phyloP scores from a whole-genome alignment of 2,113 vertebrate species.

The Glaucidium brasilianum region DNA sequence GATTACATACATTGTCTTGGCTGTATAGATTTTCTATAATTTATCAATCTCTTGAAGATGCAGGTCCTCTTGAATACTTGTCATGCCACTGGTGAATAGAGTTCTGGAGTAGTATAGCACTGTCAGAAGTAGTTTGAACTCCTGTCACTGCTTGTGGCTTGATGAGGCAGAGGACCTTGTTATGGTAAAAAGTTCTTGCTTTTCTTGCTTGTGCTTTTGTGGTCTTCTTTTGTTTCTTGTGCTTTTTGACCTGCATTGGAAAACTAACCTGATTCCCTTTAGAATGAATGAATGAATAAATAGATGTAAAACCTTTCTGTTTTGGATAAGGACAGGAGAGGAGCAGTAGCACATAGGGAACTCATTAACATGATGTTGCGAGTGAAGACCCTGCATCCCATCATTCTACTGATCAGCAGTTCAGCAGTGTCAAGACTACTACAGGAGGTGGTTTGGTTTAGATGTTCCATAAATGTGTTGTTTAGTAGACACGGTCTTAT shows the following conservation, averaged over 20 bases:
- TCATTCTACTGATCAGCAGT: not conserved
- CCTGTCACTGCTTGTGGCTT: not conserved
- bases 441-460: not conserved
- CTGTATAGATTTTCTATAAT: not conserved
- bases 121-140: not conserved
- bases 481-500: not conserved
- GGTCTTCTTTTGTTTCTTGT: not conserved
- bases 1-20: not conserved
- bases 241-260: not conserved
- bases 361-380: not conserved
- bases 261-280: not conserved
- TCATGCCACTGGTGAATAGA: not conserved
- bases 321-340: not conserved
- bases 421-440: not conserved
- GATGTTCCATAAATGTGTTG: not conserved
- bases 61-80: not conserved
- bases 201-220: not conserved
- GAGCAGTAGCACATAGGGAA: not conserved
- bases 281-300: not conserved
- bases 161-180: not conserved
- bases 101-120: not conserved
- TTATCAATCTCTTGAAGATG: not conserved
- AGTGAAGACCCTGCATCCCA: accelerated
- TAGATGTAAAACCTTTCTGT: not conserved
- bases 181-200: not conserved